Evolutionary conservation across 1,140 invertebrate species (phyloP).

Genomic region (Varroa destructor): DNA sequence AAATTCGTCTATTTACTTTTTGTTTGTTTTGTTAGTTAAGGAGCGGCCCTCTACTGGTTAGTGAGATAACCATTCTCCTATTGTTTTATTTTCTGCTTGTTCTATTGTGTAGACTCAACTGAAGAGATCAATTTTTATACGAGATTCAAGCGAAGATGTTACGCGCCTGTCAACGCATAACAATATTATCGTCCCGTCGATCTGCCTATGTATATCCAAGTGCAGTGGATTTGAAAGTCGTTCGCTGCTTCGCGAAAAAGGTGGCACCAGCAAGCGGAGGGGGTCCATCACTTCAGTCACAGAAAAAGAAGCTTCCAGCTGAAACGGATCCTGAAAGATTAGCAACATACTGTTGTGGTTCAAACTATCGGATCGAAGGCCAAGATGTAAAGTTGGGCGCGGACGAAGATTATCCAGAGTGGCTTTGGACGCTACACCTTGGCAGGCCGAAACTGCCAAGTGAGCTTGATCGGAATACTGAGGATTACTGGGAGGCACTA

Average conservation of each 20-base stretch:
- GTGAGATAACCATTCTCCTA: too few species aligned
- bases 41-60: too few species aligned
- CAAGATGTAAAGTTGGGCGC: slow-evolving; percentile 19
- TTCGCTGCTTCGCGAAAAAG: background rate
- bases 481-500: slow-evolving; percentile 8
- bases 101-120: too few species aligned
- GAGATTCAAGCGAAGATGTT: too few species aligned
- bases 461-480: background rate
- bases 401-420: slow-evolving; percentile 20
- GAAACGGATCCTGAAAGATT: slow-evolving; percentile 13
- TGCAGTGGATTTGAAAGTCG: too few species aligned
- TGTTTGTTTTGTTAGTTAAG: too few species aligned
- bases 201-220: too few species aligned
- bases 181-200: too few species aligned
- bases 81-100: too few species aligned
- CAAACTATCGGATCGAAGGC: background rate
- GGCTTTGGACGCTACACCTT: slow-evolving; percentile 5
- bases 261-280: background rate
- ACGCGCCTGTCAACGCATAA: too few species aligned
- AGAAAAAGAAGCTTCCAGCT: background rate
- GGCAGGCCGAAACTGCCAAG: background rate
- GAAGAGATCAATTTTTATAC: too few species aligned
- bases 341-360: slow-evolving; percentile 5
- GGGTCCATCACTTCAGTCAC: background rate
- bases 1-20: too few species aligned